Percentiles rank a stretch among this genome's conserved stretches.
Evolutionary conservation across 2,888 invertebrate species (phyloP).

Genomic region (Odontocerum albicorne): DNA sequence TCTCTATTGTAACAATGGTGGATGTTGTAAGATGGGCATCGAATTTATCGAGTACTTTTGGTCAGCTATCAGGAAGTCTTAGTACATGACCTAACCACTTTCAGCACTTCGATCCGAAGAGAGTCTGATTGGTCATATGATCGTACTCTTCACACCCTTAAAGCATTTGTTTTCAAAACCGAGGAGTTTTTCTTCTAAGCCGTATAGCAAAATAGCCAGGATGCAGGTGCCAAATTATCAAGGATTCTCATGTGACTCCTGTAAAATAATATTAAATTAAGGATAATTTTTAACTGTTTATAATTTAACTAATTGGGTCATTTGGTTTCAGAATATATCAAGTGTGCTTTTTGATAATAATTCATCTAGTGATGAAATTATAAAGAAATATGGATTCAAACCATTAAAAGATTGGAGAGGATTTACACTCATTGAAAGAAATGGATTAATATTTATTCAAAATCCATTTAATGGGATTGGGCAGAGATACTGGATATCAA

Average conservation of each 20-base stretch:
- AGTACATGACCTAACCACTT: too few relatives aligned
- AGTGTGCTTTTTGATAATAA: constrained; percentile 21
- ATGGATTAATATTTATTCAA: constrained; percentile 77
- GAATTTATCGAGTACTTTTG: too few relatives aligned
- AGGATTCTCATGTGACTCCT: neutral
- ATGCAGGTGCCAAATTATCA: too few relatives aligned
- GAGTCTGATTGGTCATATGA: too few relatives aligned
- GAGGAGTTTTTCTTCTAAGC: too few relatives aligned
- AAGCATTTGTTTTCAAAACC: too few relatives aligned
- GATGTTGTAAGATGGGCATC: too few relatives aligned
- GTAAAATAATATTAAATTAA: neutral
- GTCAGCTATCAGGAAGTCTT: too few relatives aligned
- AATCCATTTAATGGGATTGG: constrained; percentile 81
- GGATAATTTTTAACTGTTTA: neutral
- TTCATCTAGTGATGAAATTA: constrained; percentile 32
- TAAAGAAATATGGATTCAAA: constrained; percentile 47
- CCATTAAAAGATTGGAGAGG: constrained; percentile 62
- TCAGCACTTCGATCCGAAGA: too few relatives aligned
- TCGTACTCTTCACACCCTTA: too few relatives aligned
- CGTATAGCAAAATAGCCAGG: too few relatives aligned
- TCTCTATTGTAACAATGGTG: too few relatives aligned
- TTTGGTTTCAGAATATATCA: constrained; percentile 32
- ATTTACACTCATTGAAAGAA: constrained; percentile 60
- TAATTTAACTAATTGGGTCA: neutral
- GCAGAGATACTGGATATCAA: constrained; percentile 81